Percentiles rank a stretch among this genome's conserved stretches.
Conservation (phyloP, 2,888 invertebrate genomes). For the Clostera curtula region DNA sequence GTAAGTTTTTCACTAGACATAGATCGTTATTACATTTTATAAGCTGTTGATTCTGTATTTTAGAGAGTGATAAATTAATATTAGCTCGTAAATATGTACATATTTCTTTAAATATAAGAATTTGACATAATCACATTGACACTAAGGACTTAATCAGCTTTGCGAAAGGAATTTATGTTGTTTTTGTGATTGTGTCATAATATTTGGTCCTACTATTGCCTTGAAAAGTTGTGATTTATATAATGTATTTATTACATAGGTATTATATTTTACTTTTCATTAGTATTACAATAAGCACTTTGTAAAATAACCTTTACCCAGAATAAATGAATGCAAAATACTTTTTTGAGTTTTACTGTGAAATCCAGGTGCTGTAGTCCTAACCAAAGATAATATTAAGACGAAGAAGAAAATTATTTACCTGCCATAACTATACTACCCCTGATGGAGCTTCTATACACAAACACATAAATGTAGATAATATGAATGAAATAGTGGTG, state of each 20-base stretch:
- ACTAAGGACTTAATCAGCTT: conserved; percentile 4
- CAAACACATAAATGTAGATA: too few species aligned
- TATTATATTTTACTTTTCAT: conserved; percentile 28
- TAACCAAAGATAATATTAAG: too few species aligned
- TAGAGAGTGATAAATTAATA: conserved; percentile 22
- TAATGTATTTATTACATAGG: conserved; percentile 49
- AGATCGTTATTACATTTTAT: conserved; percentile 28
- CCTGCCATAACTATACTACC: too few species aligned
- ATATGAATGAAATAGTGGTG: too few species aligned
- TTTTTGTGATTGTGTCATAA: conserved; percentile 10
- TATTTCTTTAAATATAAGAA: conserved; percentile 16
- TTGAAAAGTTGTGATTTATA: conserved; percentile 54
- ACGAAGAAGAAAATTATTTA: too few species aligned
- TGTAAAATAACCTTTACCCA: conserved; percentile 48
- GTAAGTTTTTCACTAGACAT: conserved; percentile 16
- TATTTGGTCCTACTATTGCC: conserved; percentile 33
- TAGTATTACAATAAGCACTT: conserved; percentile 30
- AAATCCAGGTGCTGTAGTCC: too few species aligned
- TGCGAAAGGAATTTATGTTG: conserved; percentile 6
- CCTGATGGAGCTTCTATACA: too few species aligned
- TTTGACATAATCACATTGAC: conserved; percentile 5
- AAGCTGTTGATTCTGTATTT: conserved; percentile 28
- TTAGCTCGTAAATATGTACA: conserved; percentile 16
- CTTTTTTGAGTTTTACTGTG: conserved; percentile 13
- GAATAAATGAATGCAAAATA: conserved; percentile 45